These are phyloP conservation scores for Xyrauchen texanus DNA, from an alignment of 2,113 vertebrate genomes.

Conservation along the genomic window DNA sequence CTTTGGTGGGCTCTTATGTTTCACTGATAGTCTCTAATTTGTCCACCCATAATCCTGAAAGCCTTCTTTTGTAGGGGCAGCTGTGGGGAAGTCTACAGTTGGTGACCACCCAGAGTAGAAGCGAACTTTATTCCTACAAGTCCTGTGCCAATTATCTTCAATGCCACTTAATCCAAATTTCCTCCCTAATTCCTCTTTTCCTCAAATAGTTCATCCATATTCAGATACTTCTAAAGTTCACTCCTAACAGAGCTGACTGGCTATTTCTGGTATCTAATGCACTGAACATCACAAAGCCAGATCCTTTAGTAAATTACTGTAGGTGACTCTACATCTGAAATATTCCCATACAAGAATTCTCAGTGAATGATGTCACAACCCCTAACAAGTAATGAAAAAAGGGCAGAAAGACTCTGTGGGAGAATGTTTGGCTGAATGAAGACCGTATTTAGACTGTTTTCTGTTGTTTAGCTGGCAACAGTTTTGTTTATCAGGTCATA, in stretches of 20 bases:
- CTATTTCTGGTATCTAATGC: conserved; percentile 23
- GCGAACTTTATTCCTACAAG: background rate
- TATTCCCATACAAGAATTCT: conserved; percentile 27
- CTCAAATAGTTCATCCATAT: conserved; percentile 7
- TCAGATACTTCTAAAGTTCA: background rate
- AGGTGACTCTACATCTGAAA: conserved; percentile 25
- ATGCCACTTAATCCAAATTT: background rate
- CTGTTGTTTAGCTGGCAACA: background rate
- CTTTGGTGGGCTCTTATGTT: conserved; percentile 21
- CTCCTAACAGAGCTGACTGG: background rate
- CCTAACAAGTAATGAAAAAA: conserved; percentile 13
- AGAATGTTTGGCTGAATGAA: background rate
- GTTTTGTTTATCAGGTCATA: conserved; percentile 33
- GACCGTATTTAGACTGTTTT: background rate
- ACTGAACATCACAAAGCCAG: conserved; percentile 11
- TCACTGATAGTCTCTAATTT: conserved; percentile 13
- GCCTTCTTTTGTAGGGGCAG: conserved; percentile 14
- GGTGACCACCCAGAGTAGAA: conserved; percentile 11
- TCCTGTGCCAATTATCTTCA: background rate
- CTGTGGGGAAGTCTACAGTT: background rate
- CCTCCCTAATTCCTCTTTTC: background rate
- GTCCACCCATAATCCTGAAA: conserved; percentile 1
- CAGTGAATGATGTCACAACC: conserved; percentile 38
- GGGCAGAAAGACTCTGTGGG: conserved; percentile 2
- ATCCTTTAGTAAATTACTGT: conserved; percentile 7